Conservation (phyloP, 2,888 invertebrate genomes). For the Scaeva pyrastri region DNA sequence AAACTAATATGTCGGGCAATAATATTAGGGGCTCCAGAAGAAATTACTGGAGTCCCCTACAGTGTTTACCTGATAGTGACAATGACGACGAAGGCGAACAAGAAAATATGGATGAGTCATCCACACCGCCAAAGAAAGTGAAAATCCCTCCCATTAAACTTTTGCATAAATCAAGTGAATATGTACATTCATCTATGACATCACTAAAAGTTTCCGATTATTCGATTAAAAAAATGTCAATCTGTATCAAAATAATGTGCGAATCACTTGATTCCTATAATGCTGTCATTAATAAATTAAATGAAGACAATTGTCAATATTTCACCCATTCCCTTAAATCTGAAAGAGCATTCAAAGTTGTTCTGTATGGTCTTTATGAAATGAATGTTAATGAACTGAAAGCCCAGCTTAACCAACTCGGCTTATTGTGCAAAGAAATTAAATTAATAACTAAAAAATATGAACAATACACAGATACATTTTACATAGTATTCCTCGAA, state of each 20-base stretch:
- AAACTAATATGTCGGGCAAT: not conserved
- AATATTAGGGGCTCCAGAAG: not conserved
- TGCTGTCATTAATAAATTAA: constrained; percentile 3
- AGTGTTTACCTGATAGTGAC: not conserved
- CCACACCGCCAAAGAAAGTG: constrained; percentile 8
- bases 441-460: constrained; percentile 28
- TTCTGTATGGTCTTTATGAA: constrained; percentile 13
- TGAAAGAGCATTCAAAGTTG: constrained; percentile 25
- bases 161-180: constrained; percentile 31
- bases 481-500: constrained; percentile 31
- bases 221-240: constrained; percentile 33
- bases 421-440: constrained; percentile 20
- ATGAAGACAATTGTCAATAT: constrained; percentile 36
- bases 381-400: not conserved
- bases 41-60: not conserved
- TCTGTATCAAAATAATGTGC: constrained; percentile 29
- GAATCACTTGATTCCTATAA: constrained; percentile 16
- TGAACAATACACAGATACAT: constrained; percentile 19
- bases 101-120: too few relatives aligned
- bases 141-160: constrained; percentile 29
- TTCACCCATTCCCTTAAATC: constrained; percentile 31
- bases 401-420: constrained; percentile 8
- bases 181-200: constrained; percentile 19
- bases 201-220: constrained; percentile 14
- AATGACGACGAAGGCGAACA: too few relatives aligned